Conservation (phyloP, 2,888 invertebrate genomes). For the Ophraella communa region DNA sequence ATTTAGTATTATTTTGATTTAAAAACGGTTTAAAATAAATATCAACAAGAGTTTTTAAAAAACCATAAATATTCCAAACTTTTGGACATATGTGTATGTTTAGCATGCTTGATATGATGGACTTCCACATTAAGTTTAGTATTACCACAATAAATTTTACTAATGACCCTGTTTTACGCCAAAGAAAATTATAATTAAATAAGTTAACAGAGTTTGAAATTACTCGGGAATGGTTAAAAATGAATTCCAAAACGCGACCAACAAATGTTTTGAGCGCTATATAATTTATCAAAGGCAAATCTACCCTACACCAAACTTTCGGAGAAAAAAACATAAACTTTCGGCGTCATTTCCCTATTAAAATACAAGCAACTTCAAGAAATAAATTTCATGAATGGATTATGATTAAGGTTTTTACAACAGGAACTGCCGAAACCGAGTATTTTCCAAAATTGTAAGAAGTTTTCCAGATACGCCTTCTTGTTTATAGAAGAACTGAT, state of each 20-base stretch:
- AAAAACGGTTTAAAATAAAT: too few species aligned
- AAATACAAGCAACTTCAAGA: constrained; percentile 1
- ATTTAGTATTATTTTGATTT: too few species aligned
- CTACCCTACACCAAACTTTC: background rate
- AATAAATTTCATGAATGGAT: constrained; percentile 11
- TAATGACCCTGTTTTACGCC: too few species aligned
- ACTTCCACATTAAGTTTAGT: too few species aligned
- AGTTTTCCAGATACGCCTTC: constrained; percentile 21
- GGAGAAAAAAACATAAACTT: constrained; percentile 6
- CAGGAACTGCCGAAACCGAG: constrained; percentile 1
- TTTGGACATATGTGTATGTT: too few species aligned
- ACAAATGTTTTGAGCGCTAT: background rate
- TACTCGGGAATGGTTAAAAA: too few species aligned
- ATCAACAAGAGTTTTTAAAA: too few species aligned
- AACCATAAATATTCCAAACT: too few species aligned
- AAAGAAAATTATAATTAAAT: too few species aligned
- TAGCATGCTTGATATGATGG: too few species aligned
- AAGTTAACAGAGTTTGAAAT: too few species aligned
- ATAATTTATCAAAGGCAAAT: background rate
- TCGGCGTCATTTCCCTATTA: constrained; percentile 8
- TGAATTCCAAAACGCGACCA: background rate
- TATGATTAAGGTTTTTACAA: constrained; percentile 17
- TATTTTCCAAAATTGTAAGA: constrained; percentile 15
- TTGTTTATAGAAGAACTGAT: constrained; percentile 27
- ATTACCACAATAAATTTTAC: too few species aligned